phyloP scores from a whole-genome alignment of 1,140 invertebrate species.

The Habropoda laboriosa region DNA sequence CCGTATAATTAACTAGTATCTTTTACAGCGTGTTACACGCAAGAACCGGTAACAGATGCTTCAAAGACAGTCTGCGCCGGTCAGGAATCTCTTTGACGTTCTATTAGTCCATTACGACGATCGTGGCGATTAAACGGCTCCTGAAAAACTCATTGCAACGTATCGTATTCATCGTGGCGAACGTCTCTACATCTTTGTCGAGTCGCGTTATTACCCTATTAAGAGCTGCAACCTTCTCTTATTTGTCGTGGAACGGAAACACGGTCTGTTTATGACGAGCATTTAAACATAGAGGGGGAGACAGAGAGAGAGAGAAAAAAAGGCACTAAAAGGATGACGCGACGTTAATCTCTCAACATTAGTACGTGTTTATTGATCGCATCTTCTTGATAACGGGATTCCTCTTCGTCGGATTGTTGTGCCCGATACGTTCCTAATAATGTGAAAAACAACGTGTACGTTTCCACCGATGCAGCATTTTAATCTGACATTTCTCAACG shows the following conservation, averaged over 20 bases:
- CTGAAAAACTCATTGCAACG: slow-evolving; percentile 31
- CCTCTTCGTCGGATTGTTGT: too few relatives aligned
- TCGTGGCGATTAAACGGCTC: slow-evolving; percentile 18
- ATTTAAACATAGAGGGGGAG: neutral
- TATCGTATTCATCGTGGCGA: slow-evolving; percentile 25
- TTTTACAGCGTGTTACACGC: slow-evolving; percentile 42
- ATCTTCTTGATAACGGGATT: neutral
- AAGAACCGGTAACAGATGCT: slow-evolving; percentile 35
- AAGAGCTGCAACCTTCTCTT: neutral
- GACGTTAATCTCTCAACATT: slow-evolving; percentile 18
- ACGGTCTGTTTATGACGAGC: slow-evolving; percentile 18
- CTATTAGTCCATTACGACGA: slow-evolving; percentile 30
- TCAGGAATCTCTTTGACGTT: slow-evolving; percentile 35
- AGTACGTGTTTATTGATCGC: slow-evolving; percentile 5
- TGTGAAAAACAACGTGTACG: neutral
- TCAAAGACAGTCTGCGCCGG: slow-evolving; percentile 13
- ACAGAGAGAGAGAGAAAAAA: too few relatives aligned
- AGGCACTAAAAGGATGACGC: neutral
- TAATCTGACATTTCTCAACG: too few relatives aligned
- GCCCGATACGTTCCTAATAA: neutral
- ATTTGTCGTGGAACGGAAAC: slow-evolving; percentile 17
- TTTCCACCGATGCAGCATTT: neutral
- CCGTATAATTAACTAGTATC: slow-evolving; percentile 44
- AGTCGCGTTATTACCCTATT: slow-evolving; percentile 34
- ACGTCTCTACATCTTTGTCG: slow-evolving; percentile 20